phyloP scores from a whole-genome alignment of 2,113 vertebrate genomes.

The Perca fluviatilis region DNA sequence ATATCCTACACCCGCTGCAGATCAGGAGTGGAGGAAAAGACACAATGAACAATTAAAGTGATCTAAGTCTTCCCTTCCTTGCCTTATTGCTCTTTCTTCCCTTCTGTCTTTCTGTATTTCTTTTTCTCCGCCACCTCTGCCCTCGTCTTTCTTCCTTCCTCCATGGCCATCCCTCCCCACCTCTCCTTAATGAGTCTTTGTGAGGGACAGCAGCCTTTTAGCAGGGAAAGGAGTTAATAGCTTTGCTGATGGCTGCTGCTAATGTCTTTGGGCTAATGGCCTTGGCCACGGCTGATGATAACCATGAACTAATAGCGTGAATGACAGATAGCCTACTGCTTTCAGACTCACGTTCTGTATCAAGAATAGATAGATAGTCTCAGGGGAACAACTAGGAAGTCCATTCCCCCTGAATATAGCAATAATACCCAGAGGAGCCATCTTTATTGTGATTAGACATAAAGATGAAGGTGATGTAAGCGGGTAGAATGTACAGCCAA shows the following conservation, averaged over 20 bases:
- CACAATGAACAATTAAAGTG: constrained; percentile 37
- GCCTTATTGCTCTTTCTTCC: constrained; percentile 7
- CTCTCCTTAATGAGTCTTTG: constrained; percentile 73
- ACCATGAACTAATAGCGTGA: constrained; percentile 73
- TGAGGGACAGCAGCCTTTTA: constrained; percentile 77
- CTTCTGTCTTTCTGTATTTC: constrained; percentile 12
- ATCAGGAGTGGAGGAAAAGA: constrained; percentile 19
- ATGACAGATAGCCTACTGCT: constrained; percentile 73
- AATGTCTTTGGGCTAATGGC: constrained; percentile 81
- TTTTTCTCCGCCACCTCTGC: constrained; percentile 34
- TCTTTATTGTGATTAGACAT: constrained; percentile 36
- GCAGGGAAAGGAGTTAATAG: constrained; percentile 71
- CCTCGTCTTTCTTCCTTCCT: constrained; percentile 20
- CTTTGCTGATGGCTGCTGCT: constrained; percentile 73
- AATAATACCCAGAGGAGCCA: constrained; percentile 53
- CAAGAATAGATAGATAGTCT: constrained; percentile 65
- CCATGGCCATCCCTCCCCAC: constrained; percentile 28
- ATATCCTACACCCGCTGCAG: constrained; percentile 14
- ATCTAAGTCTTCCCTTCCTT: constrained; percentile 21
- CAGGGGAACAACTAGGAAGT: constrained; percentile 59
- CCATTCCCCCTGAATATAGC: constrained; percentile 39
- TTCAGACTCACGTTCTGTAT: constrained; percentile 60
- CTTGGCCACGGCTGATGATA: constrained; percentile 72
- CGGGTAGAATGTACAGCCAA: constrained; percentile 10
- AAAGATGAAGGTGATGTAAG: constrained; percentile 54